phyloP scores from a whole-genome alignment of 37 sponge, comb jelly and placozoan genomes.

The Agelas oroides region DNA sequence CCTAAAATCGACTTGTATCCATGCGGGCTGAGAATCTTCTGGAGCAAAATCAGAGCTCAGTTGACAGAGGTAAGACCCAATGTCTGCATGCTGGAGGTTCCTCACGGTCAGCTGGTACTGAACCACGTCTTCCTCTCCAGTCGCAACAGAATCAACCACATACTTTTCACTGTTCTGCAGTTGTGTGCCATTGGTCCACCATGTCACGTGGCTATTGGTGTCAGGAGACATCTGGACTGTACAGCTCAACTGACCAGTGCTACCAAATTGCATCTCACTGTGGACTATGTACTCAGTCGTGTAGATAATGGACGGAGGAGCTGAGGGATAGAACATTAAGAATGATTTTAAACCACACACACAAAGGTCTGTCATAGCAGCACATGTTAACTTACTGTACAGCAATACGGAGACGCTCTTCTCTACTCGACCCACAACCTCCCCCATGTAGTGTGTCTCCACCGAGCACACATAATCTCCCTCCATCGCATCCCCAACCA shows the following conservation, averaged over 20 bases:
- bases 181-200: constrained; percentile 18
- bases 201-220: constrained; percentile 14
- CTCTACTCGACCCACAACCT: constrained; percentile 18
- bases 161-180: constrained; percentile 4
- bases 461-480: constrained; percentile 16
- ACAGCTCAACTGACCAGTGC: constrained; percentile 17
- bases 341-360: background rate
- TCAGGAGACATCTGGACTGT: constrained; percentile 28
- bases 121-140: background rate
- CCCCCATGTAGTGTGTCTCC: constrained; percentile 9
- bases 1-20: constrained; percentile 19
- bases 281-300: constrained; percentile 26
- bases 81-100: constrained; percentile 23
- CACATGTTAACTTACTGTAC: constrained; percentile 21
- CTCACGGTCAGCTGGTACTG: background rate
- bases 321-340: background rate
- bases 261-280: constrained; percentile 22
- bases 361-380: background rate
- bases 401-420: background rate
- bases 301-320: constrained; percentile 37
- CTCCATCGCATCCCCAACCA: background rate
- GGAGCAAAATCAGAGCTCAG: constrained; percentile 10
- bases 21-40: constrained; percentile 29
- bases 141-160: background rate
- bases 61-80: constrained; percentile 39